These are phyloP conservation scores for Chloroclystis v-ata DNA, from an alignment of 2,888 invertebrate species.

Conservation along the genomic window DNA sequence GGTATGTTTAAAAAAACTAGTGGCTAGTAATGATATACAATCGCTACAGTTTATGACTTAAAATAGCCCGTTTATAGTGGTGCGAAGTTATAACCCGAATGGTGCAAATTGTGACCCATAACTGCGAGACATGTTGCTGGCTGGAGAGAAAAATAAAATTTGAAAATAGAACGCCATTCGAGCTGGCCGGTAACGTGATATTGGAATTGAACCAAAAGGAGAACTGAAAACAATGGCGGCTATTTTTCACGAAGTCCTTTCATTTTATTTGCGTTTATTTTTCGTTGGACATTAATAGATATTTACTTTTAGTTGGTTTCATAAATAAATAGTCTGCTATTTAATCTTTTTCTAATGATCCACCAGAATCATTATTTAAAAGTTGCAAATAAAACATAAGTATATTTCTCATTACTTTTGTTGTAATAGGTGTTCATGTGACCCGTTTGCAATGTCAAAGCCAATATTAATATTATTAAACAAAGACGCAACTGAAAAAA, in stretches of 20 bases:
- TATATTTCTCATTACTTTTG: too few relatives aligned
- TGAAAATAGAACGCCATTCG: constrained; percentile 35
- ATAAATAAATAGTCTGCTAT: too few relatives aligned
- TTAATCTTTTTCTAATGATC: too few relatives aligned
- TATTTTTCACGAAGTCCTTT: background rate
- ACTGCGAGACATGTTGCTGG: constrained; percentile 62
- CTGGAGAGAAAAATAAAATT: constrained; percentile 52
- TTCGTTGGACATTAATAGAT: too few relatives aligned
- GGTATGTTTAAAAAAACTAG: too few relatives aligned
- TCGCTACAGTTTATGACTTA: constrained; percentile 24
- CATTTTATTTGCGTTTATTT: background rate
- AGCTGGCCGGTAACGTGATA: constrained; percentile 31
- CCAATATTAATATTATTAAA: constrained; percentile 51
- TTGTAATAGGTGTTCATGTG: constrained; percentile 17
- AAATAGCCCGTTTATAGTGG: constrained; percentile 32
- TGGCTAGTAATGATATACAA: too few relatives aligned
- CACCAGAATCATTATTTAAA: too few relatives aligned
- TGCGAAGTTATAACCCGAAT: constrained; percentile 66
- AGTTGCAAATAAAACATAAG: too few relatives aligned
- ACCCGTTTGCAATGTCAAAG: constrained; percentile 37
- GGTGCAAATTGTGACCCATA: constrained; percentile 76
- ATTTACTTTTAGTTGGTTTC: too few relatives aligned
- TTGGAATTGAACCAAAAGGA: constrained; percentile 29
- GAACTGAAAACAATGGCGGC: constrained; percentile 5
- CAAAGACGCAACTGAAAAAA: constrained; percentile 53